These are phyloP conservation scores for Sebastes variabilis DNA, from an alignment of 2,797 vertebrate genomes.

Conservation along the genomic window DNA sequence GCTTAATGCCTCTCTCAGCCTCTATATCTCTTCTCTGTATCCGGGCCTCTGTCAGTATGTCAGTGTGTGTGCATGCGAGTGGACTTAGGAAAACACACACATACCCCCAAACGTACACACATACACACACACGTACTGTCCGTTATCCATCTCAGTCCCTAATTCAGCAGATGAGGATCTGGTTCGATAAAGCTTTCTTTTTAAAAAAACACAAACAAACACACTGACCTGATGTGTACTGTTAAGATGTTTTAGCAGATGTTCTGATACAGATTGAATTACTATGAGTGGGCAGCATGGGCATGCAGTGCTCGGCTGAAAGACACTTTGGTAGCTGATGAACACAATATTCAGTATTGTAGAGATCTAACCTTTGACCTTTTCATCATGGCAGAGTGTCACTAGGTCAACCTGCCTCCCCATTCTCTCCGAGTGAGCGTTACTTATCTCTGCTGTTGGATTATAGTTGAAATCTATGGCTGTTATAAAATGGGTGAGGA, in stretches of 20 bases:
- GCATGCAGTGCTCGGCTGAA: neutral
- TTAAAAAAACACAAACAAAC: conserved; percentile 6
- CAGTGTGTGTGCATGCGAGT: neutral
- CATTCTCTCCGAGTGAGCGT: neutral
- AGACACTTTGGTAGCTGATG: neutral
- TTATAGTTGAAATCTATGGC: neutral
- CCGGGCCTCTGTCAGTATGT: conserved; percentile 1
- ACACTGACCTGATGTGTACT: neutral
- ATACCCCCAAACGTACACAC: neutral
- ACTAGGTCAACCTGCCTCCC: neutral
- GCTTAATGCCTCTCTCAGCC: conserved; percentile 25
- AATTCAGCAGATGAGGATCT: conserved; percentile 33
- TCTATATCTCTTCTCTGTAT: conserved; percentile 26
- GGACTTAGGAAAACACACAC: neutral
- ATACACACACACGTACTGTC: neutral
- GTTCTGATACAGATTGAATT: neutral
- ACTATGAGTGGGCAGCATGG: neutral
- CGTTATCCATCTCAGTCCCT: conserved; percentile 28
- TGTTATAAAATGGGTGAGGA: neutral
- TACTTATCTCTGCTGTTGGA: conserved; percentile 13
- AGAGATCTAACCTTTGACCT: conserved; percentile 8
- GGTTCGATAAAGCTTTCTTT: conserved; percentile 21
- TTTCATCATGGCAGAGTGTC: neutral
- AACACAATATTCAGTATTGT: neutral
- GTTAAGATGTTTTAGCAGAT: neutral